Base-by-base conservation (phyloP, 2,113 vertebrate genomes). In the Phyllostomus discolor region DNA sequence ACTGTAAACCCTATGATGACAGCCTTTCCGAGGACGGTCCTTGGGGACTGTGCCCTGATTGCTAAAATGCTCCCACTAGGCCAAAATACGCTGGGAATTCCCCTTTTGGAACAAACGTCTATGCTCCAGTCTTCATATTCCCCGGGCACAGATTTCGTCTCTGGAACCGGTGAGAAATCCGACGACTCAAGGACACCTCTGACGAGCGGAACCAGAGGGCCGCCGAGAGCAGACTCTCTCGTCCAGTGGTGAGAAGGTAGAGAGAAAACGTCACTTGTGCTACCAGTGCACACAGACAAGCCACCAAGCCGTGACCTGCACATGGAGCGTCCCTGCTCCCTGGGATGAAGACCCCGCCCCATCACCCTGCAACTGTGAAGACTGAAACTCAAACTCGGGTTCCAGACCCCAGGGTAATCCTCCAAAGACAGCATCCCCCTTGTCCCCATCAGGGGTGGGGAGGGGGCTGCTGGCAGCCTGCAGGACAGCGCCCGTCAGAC, bases 1-100 rank as follows among this genome's bases (percentile, higher is more conserved):
- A 24, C 1, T 14, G 22, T 16, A 31, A 43, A 59, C 14, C 4
- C 31, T 5, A 14, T 4, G 50, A 48, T 3, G 12, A n/a, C 0
- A 10, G 38, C 11, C 64, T 41, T 73, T 48, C 64, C 33, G 24
- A 76, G 31, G 10, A 26, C 4, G n/a, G 33, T 24, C 16, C 24
- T 22, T 48, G 35, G 41, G 11, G 24, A 8, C 4, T 24, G 52
- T 16, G 26, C 17, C 31, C 50, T 38, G 24, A 10, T 17, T 64
- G 76, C 22, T 12, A 22, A 84, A 52, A 16, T 31, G 38, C 35
- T 59, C 2, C 64, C 38, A 24, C 10, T n/a, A 66, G 17, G 69
- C n/a, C 5, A 69, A 38, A 2, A 15, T 5, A n/a, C n/a, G 48
- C 54, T 10, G 69, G n/a, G 28, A 80, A 80, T 59, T 94, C 20